Evolutionary conservation across 2,888 invertebrate genomes (phyloP).

Genomic region (Crossocerus cetratus): DNA sequence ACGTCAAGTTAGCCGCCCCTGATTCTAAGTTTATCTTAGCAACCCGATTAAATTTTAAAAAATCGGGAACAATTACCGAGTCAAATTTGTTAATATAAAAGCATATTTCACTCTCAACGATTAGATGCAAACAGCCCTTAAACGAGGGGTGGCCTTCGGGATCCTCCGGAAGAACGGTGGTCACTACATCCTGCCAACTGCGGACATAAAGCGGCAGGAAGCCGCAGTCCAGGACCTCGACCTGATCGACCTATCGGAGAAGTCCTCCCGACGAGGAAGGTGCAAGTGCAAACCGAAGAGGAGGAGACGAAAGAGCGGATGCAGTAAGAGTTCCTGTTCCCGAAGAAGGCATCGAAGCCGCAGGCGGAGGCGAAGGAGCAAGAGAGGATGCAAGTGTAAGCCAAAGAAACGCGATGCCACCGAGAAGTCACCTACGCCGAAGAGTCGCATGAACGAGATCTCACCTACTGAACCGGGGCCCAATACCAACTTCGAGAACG

Average conservation of each 20-base stretch:
- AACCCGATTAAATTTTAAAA: too few species aligned
- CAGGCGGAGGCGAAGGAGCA: conserved; percentile 24
- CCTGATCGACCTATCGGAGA: conserved; percentile 55
- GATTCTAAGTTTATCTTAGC: too few species aligned
- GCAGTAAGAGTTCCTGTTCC: not conserved
- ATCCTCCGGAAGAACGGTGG: conserved; percentile 57
- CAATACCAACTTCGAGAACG: too few species aligned
- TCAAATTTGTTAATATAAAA: not conserved
- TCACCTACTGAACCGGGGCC: too few species aligned
- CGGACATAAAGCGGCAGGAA: conserved; percentile 51
- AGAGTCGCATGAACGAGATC: too few species aligned
- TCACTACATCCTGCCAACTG: conserved; percentile 58
- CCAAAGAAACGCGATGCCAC: not conserved
- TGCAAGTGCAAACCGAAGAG: conserved; percentile 27
- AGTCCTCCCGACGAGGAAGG: not conserved
- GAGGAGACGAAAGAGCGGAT: conserved; percentile 25
- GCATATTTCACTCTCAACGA: not conserved
- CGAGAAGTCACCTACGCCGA: too few species aligned
- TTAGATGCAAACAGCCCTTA: conserved; percentile 61
- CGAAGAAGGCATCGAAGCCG: conserved; percentile 18
- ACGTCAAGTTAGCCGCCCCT: conserved; percentile 58
- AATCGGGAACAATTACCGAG: not conserved
- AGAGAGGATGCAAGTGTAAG: conserved; percentile 24
- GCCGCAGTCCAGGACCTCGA: conserved; percentile 62
- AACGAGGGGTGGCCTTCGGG: conserved; percentile 63